Base-by-base conservation (phyloP, 2,888 invertebrate species). In the Oscheius sp. region DNA sequence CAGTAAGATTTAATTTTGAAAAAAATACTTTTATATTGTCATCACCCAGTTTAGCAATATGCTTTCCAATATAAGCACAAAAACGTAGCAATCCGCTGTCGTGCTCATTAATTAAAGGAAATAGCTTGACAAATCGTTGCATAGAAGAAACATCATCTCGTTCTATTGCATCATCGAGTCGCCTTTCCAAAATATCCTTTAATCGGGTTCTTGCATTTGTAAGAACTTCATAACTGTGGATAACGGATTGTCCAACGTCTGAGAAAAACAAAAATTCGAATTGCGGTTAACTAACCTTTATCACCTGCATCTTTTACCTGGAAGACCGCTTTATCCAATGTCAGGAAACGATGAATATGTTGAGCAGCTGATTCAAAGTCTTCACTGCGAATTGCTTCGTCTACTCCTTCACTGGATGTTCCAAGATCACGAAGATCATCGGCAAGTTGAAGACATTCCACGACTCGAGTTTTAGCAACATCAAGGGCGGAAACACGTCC, bases 361-460 rank as follows among this genome's bases (percentile, higher is more conserved):
- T 93, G 95, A 13, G 98, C 97, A 70, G 96, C 96, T 71, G 94
- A 93, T 89, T 99, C 99, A 90, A 94, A 98, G 89, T 99, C 96
- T 89, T 97, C 96, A 83, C 94, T 94, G 79, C 93, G 92, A 70
- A 99, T 93, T 0, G 99, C 96, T 64, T 94, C 93, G 80, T 95
- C 94, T 0, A 99, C 98, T n/a, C 97, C 98, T 89, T 96, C 95
- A 63, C 96, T 95, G 89, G 58, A 71, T 7, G 76, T 78, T 35
- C 85, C 79, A 23, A 87, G 74, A 76, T 87, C 87, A 27, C 82
- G 74, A 73, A 87, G 82, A 69, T 87, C 87, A 86, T 96, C 94
- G 0, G 98, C 96, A 73, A 97, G 91, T 83, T 94, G 93, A 89
- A 98, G 95, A 87, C 96, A 96, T 85, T 95, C 95, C 2, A 94